Evolutionary conservation across 2,888 invertebrate species (phyloP).

Genomic region (Habrosyne pyritoides): DNA sequence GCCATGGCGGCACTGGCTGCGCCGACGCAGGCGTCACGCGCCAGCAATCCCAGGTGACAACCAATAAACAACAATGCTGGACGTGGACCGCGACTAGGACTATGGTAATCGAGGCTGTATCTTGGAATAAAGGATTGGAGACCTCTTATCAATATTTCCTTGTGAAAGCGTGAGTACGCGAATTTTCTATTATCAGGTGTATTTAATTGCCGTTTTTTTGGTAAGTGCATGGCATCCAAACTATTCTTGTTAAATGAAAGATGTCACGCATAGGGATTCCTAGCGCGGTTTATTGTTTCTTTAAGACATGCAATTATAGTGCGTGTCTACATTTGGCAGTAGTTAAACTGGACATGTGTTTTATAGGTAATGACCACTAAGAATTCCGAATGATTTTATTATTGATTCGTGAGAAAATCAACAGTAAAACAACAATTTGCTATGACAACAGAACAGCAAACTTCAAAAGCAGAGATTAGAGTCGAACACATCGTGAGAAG

Average conservation of each 20-base stretch:
- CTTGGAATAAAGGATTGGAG: not conserved
- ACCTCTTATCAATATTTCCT: not conserved
- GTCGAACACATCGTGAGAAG: not conserved
- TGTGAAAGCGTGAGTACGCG: not conserved
- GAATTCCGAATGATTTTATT: no score
- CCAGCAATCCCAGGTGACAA: slow-evolving; percentile 37
- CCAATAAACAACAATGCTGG: slow-evolving; percentile 16
- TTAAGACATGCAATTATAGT: not conserved
- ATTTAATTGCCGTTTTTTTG: not conserved
- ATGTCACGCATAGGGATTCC: not conserved
- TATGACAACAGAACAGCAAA: not conserved
- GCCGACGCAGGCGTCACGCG: slow-evolving; percentile 48
- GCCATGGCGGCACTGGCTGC: slow-evolving; percentile 76
- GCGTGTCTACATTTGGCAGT: not conserved
- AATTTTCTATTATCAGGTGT: not conserved
- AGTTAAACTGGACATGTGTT: not conserved
- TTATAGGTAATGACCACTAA: no score
- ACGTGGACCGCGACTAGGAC: slow-evolving; percentile 4
- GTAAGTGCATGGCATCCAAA: not conserved
- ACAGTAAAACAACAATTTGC: no score
- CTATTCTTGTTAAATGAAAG: not conserved
- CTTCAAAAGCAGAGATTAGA: no score
- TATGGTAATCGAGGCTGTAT: not conserved
- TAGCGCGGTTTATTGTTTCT: not conserved
- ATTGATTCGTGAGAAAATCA: no score